Percentiles rank a stretch among this genome's conserved stretches.
Evolutionary conservation across 2,888 invertebrate species (phyloP).

Genomic region (Stenodera caucasica): DNA sequence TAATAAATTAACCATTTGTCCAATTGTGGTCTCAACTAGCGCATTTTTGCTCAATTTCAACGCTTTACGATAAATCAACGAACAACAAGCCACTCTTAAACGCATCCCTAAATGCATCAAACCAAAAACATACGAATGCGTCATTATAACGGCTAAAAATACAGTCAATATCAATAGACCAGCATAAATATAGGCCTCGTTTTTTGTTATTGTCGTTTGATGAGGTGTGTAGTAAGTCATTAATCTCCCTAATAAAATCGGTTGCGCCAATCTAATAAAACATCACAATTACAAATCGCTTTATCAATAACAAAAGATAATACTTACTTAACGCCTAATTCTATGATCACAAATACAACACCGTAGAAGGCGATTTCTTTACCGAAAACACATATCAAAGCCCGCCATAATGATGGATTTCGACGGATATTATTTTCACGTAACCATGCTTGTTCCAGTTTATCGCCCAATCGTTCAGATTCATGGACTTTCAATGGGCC

Average conservation of each 20-base stretch:
- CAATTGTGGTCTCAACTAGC: conserved; percentile 78
- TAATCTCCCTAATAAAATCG: conserved; percentile 49
- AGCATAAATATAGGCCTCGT: conserved; percentile 76
- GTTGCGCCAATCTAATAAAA: conserved; percentile 37
- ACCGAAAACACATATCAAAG: conserved; percentile 32
- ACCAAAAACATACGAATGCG: conserved; percentile 82
- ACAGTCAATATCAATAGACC: conserved; percentile 71
- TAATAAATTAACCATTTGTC: conserved; percentile 55
- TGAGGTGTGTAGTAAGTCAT: conserved; percentile 63
- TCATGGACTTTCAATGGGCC: conserved; percentile 54
- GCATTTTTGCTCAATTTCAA: conserved; percentile 74
- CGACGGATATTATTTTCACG: conserved; percentile 32
- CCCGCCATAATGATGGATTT: conserved; percentile 41
- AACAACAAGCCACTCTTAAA: conserved; percentile 78
- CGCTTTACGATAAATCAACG: conserved; percentile 77
- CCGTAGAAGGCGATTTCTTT: conserved; percentile 25
- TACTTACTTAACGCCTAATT: conserved; percentile 35
- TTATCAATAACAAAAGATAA: not conserved
- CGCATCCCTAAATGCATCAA: conserved; percentile 82
- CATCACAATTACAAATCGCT: not conserved
- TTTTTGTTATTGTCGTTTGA: conserved; percentile 49
- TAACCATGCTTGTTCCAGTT: conserved; percentile 49
- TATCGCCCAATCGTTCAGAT: conserved; percentile 53
- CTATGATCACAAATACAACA: conserved; percentile 29
- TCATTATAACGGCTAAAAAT: conserved; percentile 66